Base-by-base conservation (phyloP, 1,140 invertebrate genomes). In the Adelges cooleyi region DNA sequence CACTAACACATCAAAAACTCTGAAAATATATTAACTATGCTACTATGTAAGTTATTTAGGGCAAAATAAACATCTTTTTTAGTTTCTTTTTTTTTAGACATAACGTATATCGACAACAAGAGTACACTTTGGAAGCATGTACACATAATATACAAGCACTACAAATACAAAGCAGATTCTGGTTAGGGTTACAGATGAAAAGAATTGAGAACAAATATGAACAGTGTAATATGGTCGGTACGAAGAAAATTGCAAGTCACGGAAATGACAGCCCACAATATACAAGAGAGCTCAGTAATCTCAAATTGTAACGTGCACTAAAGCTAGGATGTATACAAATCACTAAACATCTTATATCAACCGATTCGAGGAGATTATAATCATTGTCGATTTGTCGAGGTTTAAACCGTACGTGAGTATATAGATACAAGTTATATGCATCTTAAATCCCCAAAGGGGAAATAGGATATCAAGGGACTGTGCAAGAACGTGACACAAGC, bases 381-480 rank as follows among this genome's bases (percentile, higher is more conserved):
- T 59, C 54, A 38, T 44, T 48, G n/a, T 42, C 25, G 56, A 62
- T 62, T 62, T 48, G 42, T 62, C 17, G 11, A 42, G 56, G 20
- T 46, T 48, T 29, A 59, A 6, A n/a, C n/a, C n/a, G 10, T 25
- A 20, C 2, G 11, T 18, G 50, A 17, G 20, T 38, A 10, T 40
- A 27, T 25, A 27, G 36, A 17, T 22, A 5, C 3, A n/a, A 27
- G 40, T 44, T 48, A 46, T 48, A 13, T 2, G 20, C 10, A 15
- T 29, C 17, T 46, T n/a, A 29, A 62, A 48, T 33, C 56, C 42
- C 15, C 56, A 5, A n/a, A 62, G 56, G 42, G 56, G 25, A 48
- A 17, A n/a, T 23, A 46, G 25, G 40, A 42, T 42, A 59, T 59
- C 54, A 27, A 59, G 54, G 40, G 54, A 42, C 54, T 33, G 11